Conservation (phyloP, 2,797 vertebrate genomes). For the Propithecus perrieri region DNA sequence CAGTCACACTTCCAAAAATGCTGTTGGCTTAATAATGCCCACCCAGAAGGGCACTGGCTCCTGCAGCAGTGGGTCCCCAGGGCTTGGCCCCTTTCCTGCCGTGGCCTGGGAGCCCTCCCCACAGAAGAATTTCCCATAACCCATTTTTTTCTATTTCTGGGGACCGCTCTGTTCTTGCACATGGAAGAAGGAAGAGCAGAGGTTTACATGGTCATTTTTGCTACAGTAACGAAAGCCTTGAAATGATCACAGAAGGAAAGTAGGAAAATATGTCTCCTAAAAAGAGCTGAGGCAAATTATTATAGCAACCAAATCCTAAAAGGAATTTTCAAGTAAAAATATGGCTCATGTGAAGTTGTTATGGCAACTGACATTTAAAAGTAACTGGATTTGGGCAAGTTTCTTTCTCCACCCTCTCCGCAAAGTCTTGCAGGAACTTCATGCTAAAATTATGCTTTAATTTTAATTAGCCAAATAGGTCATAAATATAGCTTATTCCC, state of each 20-base stretch:
- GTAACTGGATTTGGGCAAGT: constrained; percentile 86
- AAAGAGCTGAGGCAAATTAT: constrained; percentile 87
- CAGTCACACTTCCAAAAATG: constrained; percentile 42
- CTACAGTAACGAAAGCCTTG: constrained; percentile 84
- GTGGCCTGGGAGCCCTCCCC: constrained; percentile 65
- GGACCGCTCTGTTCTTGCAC: constrained; percentile 78
- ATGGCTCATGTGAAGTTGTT: constrained; percentile 88
- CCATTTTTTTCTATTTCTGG: constrained; percentile 79
- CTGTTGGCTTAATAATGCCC: constrained; percentile 53
- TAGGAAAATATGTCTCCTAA: constrained; percentile 85
- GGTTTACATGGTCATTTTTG: constrained; percentile 79
- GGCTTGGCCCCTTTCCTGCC: constrained; percentile 59
- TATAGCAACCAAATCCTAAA: constrained; percentile 87
- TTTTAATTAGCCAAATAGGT: constrained; percentile 87
- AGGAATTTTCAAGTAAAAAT: constrained; percentile 88
- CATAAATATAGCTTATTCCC: constrained; percentile 87
- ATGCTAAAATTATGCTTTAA: constrained; percentile 85
- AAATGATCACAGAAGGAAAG: constrained; percentile 87
- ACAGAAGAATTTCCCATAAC: constrained; percentile 73
- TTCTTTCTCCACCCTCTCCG: constrained; percentile 84
- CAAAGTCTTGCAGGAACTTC: constrained; percentile 86
- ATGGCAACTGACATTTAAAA: constrained; percentile 88
- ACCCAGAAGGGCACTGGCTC: constrained; percentile 58
- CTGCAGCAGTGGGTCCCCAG: constrained; percentile 25
- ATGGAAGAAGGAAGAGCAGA: constrained; percentile 81